These are phyloP conservation scores for Scartelaos histophorus DNA, from an alignment of 2,113 vertebrate genomes.

Conservation along the genomic window DNA sequence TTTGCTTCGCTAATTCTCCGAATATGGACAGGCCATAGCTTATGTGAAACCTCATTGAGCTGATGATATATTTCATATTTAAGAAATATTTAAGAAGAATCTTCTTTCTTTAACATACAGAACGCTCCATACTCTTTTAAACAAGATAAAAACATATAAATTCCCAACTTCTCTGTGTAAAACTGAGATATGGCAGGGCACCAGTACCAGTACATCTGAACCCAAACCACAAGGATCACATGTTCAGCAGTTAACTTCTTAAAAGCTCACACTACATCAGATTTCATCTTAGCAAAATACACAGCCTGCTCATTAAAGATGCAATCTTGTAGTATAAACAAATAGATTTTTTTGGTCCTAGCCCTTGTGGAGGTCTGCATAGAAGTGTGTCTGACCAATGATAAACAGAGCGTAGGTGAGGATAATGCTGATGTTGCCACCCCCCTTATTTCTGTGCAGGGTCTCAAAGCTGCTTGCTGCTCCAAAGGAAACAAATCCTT, in stretches of 20 bases:
- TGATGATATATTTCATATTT: too few species aligned
- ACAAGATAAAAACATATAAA: too few species aligned
- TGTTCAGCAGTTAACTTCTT: conserved; percentile 1
- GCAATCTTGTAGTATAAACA: conserved; percentile 17
- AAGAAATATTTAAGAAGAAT: too few species aligned
- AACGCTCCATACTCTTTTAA: too few species aligned
- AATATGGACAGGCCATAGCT: too few species aligned
- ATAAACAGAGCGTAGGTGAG: conserved; percentile 38
- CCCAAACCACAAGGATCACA: conserved; percentile 10
- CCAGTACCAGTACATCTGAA: conserved; percentile 23
- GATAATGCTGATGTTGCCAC: conserved; percentile 22
- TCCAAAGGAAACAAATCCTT: conserved; percentile 55
- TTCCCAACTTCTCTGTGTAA: neutral
- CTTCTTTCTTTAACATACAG: too few species aligned
- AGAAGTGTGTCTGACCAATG: conserved; percentile 29
- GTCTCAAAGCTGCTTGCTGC: conserved; percentile 11
- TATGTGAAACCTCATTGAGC: too few species aligned
- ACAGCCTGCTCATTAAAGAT: conserved; percentile 2
- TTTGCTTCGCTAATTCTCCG: too few species aligned
- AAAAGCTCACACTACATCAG: conserved; percentile 1
- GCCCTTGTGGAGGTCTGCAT: conserved; percentile 14
- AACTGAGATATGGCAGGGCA: neutral
- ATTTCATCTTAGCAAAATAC: conserved; percentile 33
- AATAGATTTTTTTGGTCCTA: conserved; percentile 14
- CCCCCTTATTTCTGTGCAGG: conserved; percentile 19